A percentile compares a stretch with the other conserved stretches of the same genome.
These are phyloP conservation scores for Malacosoma neustria DNA, from an alignment of 2,888 invertebrate species.

Conservation along the genomic window DNA sequence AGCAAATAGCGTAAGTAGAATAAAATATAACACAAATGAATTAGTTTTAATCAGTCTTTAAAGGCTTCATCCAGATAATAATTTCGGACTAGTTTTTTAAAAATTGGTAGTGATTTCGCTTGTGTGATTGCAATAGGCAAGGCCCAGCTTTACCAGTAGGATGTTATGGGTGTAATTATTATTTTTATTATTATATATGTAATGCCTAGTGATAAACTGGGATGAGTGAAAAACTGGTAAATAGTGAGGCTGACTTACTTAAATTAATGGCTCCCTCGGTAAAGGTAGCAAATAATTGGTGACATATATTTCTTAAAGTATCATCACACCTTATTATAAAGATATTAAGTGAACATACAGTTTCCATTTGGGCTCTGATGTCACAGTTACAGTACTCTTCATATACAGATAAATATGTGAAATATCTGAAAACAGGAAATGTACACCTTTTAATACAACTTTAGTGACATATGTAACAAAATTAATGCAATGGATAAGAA, in stretches of 20 bases:
- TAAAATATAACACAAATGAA: too few relatives aligned
- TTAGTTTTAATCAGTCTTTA: too few relatives aligned
- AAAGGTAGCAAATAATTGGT: slow-evolving; percentile 83
- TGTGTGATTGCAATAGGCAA: too few relatives aligned
- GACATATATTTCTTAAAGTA: slow-evolving; percentile 81
- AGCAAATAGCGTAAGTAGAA: too few relatives aligned
- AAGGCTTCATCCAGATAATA: too few relatives aligned
- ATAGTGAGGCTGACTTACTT: slow-evolving; percentile 45
- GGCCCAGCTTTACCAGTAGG: too few relatives aligned
- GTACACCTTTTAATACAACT: not conserved
- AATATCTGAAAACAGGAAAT: slow-evolving; percentile 70
- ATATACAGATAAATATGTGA: slow-evolving; percentile 77
- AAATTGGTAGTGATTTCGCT: too few relatives aligned
- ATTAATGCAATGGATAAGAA: too few relatives aligned
- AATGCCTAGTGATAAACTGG: not conserved
- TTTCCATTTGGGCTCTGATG: slow-evolving; percentile 72
- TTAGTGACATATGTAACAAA: not conserved
- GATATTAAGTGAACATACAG: slow-evolving; percentile 78
- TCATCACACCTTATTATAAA: slow-evolving; percentile 82
- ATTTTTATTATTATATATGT: slow-evolving; percentile 3
- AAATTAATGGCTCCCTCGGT: slow-evolving; percentile 60
- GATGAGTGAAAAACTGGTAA: too few relatives aligned
- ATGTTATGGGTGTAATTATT: too few relatives aligned
- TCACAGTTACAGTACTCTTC: slow-evolving; percentile 74
- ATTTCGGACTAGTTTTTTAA: too few relatives aligned